These are phyloP conservation scores for Pinna nobilis DNA, from an alignment of 1,140 invertebrate species.

Conservation along the genomic window DNA sequence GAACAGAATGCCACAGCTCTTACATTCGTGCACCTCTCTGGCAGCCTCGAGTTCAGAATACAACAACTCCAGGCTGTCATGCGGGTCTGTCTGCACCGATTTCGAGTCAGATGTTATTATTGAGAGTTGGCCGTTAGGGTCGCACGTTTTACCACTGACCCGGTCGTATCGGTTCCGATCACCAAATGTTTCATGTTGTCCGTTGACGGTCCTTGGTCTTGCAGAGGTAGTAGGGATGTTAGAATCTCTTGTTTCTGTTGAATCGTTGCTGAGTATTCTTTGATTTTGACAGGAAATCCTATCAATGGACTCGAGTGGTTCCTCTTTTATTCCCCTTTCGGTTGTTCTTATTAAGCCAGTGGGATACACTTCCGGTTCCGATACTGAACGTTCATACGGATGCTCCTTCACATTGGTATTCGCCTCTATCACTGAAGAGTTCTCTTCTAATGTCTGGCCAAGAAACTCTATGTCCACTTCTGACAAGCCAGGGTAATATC, in stretches of 20 bases:
- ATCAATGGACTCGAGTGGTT: conserved; percentile 1
- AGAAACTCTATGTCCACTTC: conserved; percentile 26
- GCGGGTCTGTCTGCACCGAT: conserved; percentile 1
- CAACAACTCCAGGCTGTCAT: not conserved
- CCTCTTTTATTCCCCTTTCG: conserved; percentile 15
- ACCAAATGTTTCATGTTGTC: not conserved
- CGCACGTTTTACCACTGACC: not conserved
- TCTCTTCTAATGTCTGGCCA: conserved; percentile 6
- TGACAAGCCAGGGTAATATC: not conserved
- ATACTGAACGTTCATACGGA: not conserved
- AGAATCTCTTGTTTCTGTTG: not conserved
- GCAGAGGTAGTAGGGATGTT: too few species aligned
- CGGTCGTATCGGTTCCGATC: not conserved
- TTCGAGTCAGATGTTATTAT: conserved; percentile 22
- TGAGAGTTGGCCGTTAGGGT: conserved; percentile 6
- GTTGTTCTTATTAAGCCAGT: conserved; percentile 14
- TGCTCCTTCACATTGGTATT: not conserved
- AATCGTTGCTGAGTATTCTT: too few species aligned
- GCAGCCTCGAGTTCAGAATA: conserved; percentile 13
- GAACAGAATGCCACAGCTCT: conserved; percentile 31
- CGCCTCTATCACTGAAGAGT: not conserved
- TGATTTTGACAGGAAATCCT: not conserved
- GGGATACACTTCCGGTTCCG: conserved; percentile 7
- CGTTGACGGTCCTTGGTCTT: too few species aligned
- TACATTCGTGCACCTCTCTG: conserved; percentile 29